Percentiles rank a stretch among this genome's conserved stretches.
phyloP scores from a whole-genome alignment of 2,113 vertebrate species.

The Paralichthys olivaceus region DNA sequence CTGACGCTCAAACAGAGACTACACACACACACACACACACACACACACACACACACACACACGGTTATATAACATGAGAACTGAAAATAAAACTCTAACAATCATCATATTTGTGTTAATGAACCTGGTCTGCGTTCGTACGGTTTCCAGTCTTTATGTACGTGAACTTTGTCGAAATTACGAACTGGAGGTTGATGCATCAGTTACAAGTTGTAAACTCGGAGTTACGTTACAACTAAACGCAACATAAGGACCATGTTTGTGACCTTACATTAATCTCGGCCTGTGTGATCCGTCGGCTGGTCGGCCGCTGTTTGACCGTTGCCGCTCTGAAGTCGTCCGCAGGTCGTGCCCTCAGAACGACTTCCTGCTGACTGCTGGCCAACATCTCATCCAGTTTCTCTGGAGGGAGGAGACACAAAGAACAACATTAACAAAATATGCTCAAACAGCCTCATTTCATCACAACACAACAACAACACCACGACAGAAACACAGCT shows the following conservation, averaged over 20 bases:
- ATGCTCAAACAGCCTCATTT: background rate
- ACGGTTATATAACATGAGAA: background rate
- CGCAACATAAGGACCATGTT: background rate
- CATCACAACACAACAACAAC: background rate
- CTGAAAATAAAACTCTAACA: background rate
- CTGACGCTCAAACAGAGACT: slow-evolving; percentile 94
- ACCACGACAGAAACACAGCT: background rate
- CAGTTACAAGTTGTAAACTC: no score
- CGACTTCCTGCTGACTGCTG: slow-evolving; percentile 84
- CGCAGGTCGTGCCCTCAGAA: slow-evolving; percentile 85
- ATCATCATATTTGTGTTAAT: no score
- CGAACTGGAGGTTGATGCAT: no score
- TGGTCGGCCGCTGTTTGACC: slow-evolving; percentile 93
- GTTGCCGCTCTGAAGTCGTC: slow-evolving; percentile 95
- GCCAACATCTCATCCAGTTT: slow-evolving; percentile 96
- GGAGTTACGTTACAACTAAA: background rate
- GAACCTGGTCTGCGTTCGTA: no score
- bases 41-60: background rate
- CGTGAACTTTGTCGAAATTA: background rate
- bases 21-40: background rate
- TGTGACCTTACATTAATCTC: slow-evolving; percentile 89
- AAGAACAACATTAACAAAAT: background rate
- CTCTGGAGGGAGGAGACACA: slow-evolving; percentile 82
- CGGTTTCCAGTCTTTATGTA: no score
- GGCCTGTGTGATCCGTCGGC: slow-evolving; percentile 92